These are phyloP conservation scores for Leucania comma DNA, from an alignment of 2,888 invertebrate genomes.

Conservation along the genomic window DNA sequence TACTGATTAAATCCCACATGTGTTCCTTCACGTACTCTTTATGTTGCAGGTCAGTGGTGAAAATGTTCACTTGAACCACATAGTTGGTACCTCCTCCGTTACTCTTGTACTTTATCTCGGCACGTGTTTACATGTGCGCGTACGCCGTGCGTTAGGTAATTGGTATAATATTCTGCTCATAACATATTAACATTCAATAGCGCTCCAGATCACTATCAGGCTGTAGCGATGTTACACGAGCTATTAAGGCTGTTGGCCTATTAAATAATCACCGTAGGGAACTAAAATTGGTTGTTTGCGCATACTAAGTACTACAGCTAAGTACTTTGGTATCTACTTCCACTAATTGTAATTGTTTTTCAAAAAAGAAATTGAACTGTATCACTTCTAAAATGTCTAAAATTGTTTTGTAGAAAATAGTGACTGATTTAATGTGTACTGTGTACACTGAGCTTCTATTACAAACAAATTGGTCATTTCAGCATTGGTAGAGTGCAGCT, in stretches of 20 bases:
- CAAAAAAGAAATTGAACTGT: background rate
- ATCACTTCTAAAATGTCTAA: too few species aligned
- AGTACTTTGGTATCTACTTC: background rate
- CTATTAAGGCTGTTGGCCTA: conserved; percentile 42
- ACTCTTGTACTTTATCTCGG: conserved; percentile 15
- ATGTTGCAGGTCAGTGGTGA: too few species aligned
- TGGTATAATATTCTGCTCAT: conserved; percentile 47
- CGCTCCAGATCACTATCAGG: conserved; percentile 59
- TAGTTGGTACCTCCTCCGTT: background rate
- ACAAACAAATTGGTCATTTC: too few species aligned
- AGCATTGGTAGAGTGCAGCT: too few species aligned
- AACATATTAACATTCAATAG: conserved; percentile 56
- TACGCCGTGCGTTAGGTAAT: conserved; percentile 34
- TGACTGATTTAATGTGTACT: too few species aligned
- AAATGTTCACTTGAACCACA: too few species aligned
- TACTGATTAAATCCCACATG: background rate
- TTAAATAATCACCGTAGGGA: conserved; percentile 52
- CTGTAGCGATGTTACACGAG: conserved; percentile 45
- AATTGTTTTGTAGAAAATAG: too few species aligned
- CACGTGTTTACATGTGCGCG: conserved; percentile 26
- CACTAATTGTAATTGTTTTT: background rate
- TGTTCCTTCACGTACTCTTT: background rate
- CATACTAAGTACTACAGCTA: background rate
- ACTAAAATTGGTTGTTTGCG: conserved; percentile 3
- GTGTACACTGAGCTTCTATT: too few species aligned